A percentile compares a stretch with the other conserved stretches of the same genome.
These are phyloP conservation scores for Epizoanthus fatuus DNA, from an alignment of 92 coral and sea anemone genomes.

Conservation along the genomic window DNA sequence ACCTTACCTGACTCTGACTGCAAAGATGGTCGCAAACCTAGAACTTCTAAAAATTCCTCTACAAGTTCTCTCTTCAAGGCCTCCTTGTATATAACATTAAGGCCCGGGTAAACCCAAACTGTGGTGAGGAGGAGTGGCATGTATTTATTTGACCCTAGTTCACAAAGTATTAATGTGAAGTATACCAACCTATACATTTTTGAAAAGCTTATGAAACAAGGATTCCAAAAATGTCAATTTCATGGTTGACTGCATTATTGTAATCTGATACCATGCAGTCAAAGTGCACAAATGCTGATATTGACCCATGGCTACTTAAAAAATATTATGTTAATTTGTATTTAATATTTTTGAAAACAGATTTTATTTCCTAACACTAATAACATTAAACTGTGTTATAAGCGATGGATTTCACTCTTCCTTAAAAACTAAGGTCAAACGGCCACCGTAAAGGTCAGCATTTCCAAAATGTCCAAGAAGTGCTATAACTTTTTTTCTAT, in stretches of 20 bases:
- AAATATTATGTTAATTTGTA: conserved; percentile 8
- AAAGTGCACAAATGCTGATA: conserved; percentile 34
- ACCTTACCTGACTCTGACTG: too few species aligned
- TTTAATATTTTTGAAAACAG: conserved; percentile 9
- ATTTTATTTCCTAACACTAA: conserved; percentile 28
- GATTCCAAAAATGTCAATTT: not conserved
- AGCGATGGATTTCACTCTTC: conserved; percentile 14
- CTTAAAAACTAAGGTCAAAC: conserved; percentile 28
- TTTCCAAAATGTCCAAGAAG: conserved; percentile 9
- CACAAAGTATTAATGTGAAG: not conserved
- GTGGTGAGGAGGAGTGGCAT: too few species aligned
- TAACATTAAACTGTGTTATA: conserved; percentile 29
- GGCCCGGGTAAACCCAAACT: too few species aligned
- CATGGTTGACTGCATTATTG: conserved; percentile 5
- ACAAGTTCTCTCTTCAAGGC: not conserved
- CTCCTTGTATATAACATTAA: conserved; percentile 56
- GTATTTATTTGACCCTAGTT: too few species aligned
- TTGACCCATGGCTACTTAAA: conserved; percentile 33
- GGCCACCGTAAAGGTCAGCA: conserved; percentile 21
- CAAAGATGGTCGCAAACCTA: not conserved
- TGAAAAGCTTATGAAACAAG: conserved; percentile 31
- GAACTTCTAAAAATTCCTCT: not conserved
- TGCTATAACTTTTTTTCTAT: conserved; percentile 23
- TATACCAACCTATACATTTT: conserved; percentile 31
- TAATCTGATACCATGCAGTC: conserved; percentile 30